These are phyloP conservation scores for Andrena fulva DNA, from an alignment of 2,888 invertebrate genomes.

Conservation along the genomic window DNA sequence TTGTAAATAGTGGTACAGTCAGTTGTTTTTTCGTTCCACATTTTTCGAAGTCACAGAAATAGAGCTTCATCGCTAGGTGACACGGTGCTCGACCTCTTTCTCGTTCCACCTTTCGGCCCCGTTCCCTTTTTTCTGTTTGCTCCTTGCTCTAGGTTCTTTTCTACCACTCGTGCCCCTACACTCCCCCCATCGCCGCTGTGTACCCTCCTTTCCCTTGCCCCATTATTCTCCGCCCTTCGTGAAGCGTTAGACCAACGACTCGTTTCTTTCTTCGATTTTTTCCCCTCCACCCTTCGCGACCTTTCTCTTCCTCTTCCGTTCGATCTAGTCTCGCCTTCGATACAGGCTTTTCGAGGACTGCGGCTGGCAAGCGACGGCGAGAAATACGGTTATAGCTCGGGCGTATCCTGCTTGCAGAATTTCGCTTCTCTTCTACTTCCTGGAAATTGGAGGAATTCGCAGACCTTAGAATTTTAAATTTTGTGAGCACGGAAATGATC, in stretches of 20 bases:
- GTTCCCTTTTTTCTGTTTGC: slow-evolving; percentile 26
- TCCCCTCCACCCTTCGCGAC: not conserved
- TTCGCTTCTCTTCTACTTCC: not conserved
- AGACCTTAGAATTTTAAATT: too few species aligned
- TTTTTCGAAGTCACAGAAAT: slow-evolving; percentile 30
- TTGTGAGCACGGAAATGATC: too few species aligned
- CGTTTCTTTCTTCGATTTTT: slow-evolving; percentile 18
- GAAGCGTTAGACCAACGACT: slow-evolving; percentile 27
- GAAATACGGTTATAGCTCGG: slow-evolving; percentile 41
- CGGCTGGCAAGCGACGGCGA: slow-evolving; percentile 36
- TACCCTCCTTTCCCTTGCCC: slow-evolving; percentile 22
- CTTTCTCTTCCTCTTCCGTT: not conserved
- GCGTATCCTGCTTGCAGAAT: not conserved
- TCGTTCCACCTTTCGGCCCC: not conserved
- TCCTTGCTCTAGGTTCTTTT: slow-evolving; percentile 28
- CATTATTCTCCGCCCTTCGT: slow-evolving; percentile 38
- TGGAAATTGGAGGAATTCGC: too few species aligned
- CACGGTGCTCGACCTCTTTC: slow-evolving; percentile 34
- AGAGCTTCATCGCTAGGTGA: slow-evolving; percentile 22
- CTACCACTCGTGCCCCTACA: not conserved
- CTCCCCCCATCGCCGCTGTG: not conserved
- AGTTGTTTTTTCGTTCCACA: slow-evolving; percentile 17
- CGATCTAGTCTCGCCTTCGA: slow-evolving; percentile 38
- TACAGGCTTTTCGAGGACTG: slow-evolving; percentile 13
- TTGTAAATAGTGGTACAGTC: too few species aligned